Evolutionary conservation across 2,113 vertebrate species (phyloP).

Genomic region (Orycteropus afer): DNA sequence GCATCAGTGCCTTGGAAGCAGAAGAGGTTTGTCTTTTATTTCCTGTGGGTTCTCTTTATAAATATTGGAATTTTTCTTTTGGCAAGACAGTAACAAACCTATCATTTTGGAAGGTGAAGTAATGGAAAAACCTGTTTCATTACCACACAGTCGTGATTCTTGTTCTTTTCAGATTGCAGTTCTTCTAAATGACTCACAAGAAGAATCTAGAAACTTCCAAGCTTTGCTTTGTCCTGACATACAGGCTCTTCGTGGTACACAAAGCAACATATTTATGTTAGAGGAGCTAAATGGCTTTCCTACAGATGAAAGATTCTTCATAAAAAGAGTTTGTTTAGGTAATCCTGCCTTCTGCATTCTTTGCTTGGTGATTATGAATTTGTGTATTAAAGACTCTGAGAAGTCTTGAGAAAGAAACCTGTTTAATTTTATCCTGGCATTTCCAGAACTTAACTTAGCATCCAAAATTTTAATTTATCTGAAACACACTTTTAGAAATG

Average conservation of each 20-base stretch:
- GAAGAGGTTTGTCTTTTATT: neutral
- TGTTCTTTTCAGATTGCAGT: neutral
- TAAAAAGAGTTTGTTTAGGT: neutral
- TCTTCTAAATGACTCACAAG: neutral
- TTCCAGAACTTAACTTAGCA: neutral
- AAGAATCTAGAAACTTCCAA: neutral
- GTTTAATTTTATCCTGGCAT: slow-evolving; percentile 37
- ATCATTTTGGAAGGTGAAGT: neutral
- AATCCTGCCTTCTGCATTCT: neutral
- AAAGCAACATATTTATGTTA: slow-evolving; percentile 4
- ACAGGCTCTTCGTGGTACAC: neutral
- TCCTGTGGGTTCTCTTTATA: neutral
- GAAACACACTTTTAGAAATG: slow-evolving; percentile 15
- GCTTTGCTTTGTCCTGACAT: neutral
- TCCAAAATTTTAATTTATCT: neutral
- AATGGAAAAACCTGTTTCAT: neutral
- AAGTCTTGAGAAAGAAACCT: slow-evolving; percentile 22
- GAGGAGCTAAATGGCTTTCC: neutral
- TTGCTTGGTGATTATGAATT: neutral
- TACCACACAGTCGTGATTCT: neutral
- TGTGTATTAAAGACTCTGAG: slow-evolving; percentile 25
- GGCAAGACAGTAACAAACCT: neutral
- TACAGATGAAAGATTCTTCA: neutral
- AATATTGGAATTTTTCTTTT: slow-evolving; percentile 4
- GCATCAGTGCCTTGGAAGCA: neutral